Conservation (phyloP, 2,113 vertebrate genomes). For the Emydocephalus ijimae region DNA sequence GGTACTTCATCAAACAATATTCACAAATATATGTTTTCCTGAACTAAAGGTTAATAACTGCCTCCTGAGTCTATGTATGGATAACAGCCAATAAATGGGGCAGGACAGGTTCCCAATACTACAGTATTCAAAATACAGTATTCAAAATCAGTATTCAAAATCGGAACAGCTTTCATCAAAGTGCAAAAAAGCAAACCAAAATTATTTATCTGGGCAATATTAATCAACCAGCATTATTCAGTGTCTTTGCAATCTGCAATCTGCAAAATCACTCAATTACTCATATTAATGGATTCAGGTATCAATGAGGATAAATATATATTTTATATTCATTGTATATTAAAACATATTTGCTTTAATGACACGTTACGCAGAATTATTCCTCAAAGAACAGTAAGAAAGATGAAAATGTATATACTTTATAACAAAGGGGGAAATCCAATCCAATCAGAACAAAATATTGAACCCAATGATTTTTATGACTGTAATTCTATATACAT, state of each 20-base stretch:
- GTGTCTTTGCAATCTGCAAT: not conserved
- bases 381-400: not conserved
- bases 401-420: not conserved
- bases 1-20: not conserved
- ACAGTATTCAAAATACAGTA: not conserved
- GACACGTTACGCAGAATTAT: not conserved
- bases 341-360: not conserved
- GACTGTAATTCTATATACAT: not conserved
- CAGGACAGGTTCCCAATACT: not conserved
- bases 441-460: not conserved
- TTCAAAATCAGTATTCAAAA: not conserved
- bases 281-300: not conserved
- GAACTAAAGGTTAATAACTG: not conserved
- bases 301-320: not conserved
- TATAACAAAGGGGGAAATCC: not conserved
- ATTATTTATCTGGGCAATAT: not conserved
- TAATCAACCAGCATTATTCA: not conserved
- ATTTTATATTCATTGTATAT: not conserved
- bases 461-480: not conserved
- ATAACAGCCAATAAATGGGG: not conserved
- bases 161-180: not conserved
- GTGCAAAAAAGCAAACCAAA: not conserved
- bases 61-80: not conserved
- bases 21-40: not conserved
- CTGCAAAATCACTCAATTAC: not conserved